Conservation (phyloP, 2,888 invertebrate genomes). For the Cephus sareptanus region DNA sequence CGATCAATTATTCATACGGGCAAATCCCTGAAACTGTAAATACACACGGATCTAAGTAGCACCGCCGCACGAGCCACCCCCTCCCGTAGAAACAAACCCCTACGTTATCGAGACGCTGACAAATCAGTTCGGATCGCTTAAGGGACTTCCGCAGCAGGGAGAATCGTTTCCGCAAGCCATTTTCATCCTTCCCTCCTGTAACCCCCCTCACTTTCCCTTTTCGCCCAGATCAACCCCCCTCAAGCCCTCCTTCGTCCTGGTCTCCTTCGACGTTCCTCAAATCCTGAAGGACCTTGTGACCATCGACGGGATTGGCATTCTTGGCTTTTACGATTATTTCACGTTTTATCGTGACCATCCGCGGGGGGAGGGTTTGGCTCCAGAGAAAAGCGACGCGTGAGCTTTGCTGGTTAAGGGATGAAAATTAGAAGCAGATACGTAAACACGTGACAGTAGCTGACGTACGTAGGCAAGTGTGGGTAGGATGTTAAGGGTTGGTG, state of each 20-base stretch:
- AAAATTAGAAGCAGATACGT: neutral
- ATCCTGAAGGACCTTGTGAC: neutral
- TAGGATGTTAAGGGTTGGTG: neutral
- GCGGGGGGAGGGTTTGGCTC: neutral
- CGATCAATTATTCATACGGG: slow-evolving; percentile 33
- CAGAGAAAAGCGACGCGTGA: neutral
- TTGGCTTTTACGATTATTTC: neutral
- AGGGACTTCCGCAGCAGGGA: neutral
- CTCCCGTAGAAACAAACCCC: neutral
- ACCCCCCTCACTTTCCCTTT: too few relatives aligned
- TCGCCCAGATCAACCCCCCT: too few relatives aligned
- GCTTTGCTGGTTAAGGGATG: neutral
- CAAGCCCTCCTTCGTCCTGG: neutral
- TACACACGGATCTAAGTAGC: neutral
- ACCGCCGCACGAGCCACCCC: neutral
- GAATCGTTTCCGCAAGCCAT: neutral
- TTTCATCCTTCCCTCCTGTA: neutral
- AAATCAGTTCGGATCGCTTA: neutral
- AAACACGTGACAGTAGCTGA: too few relatives aligned
- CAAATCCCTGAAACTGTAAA: slow-evolving; percentile 13
- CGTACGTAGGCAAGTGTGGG: neutral
- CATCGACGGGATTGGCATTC: neutral
- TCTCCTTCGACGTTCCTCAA: neutral
- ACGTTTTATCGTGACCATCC: neutral
- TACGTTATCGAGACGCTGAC: neutral